A percentile compares a stretch with the other conserved stretches of the same genome.
Evolutionary conservation across 2,888 invertebrate genomes (phyloP).

Genomic region (Macropis europaea): DNA sequence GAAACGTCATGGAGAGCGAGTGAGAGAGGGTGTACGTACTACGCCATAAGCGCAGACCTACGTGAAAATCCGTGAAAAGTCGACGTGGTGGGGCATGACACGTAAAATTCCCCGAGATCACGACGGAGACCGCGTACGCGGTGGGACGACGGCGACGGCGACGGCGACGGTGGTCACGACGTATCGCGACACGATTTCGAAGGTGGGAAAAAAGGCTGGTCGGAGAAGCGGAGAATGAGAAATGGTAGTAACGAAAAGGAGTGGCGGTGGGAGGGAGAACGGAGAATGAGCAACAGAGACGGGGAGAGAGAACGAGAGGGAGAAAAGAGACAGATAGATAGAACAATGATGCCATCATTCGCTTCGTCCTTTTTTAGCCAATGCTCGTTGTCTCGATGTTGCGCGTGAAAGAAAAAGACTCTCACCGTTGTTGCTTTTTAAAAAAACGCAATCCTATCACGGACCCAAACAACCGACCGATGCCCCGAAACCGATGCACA

Average conservation of each 20-base stretch:
- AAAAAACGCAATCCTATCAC: constrained; percentile 26
- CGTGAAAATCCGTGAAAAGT: constrained; percentile 57
- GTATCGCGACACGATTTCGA: constrained; percentile 53
- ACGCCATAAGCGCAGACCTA: constrained; percentile 54
- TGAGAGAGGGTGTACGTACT: constrained; percentile 60
- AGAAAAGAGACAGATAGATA: constrained; percentile 27
- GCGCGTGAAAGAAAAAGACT: constrained; percentile 50
- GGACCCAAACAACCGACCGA: constrained; percentile 32
- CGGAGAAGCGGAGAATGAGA: constrained; percentile 49
- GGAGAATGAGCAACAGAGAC: neutral
- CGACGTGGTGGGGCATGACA: constrained; percentile 60
- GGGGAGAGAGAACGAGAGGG: constrained; percentile 14
- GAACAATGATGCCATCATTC: constrained; percentile 50
- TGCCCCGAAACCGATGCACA: constrained; percentile 24
- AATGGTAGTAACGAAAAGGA: constrained; percentile 52
- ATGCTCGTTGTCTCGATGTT: constrained; percentile 45
- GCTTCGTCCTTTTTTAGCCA: constrained; percentile 46
- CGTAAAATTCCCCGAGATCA: constrained; percentile 54
- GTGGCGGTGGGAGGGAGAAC: constrained; percentile 34
- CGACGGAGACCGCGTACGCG: constrained; percentile 49
- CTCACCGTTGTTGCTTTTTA: constrained; percentile 38
- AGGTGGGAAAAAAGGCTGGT: constrained; percentile 47
- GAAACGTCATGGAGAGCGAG: constrained; percentile 66
- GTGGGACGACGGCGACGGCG: too few species aligned
- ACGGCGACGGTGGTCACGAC: constrained; percentile 59